These are phyloP conservation scores for Puffinus mauretanicus DNA, from an alignment of 2,113 vertebrate genomes.

Conservation along the genomic window DNA sequence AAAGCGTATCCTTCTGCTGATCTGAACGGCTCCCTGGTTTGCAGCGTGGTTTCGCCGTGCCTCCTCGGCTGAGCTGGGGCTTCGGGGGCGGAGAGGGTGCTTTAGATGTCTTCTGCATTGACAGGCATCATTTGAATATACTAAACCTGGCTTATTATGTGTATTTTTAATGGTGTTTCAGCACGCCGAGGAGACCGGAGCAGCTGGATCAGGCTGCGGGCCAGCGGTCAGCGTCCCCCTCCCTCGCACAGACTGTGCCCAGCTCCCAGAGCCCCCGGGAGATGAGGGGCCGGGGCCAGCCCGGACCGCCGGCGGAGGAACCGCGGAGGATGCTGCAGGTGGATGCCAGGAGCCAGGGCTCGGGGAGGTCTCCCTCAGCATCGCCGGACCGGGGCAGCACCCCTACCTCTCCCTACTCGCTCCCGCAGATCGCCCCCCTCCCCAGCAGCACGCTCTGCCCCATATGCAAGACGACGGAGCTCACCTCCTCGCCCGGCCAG, in stretches of 20 bases:
- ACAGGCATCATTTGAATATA: not conserved
- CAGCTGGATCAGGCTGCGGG: constrained; percentile 66
- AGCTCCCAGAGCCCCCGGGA: constrained; percentile 69
- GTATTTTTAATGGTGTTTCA: constrained; percentile 70
- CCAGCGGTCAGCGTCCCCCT: constrained; percentile 69
- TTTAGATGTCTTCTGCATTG: not conserved
- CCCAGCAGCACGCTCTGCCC: constrained; percentile 98
- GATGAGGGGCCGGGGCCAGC: constrained; percentile 68
- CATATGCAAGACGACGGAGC: constrained; percentile 96
- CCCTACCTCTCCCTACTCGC: constrained; percentile 93
- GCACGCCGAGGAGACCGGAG: constrained; percentile 71
- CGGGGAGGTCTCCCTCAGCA: constrained; percentile 77
- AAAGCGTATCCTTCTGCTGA: not conserved
- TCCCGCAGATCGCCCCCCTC: constrained; percentile 96
- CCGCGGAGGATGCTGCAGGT: constrained; percentile 75
- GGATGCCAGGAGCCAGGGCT: constrained; percentile 73
- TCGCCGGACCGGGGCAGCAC: constrained; percentile 90
- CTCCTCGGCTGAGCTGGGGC: not conserved
- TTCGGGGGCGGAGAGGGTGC: not conserved
- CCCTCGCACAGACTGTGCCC: constrained; percentile 50
- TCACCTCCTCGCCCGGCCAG: constrained; percentile 86
- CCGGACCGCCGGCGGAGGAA: constrained; percentile 46
- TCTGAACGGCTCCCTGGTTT: not conserved
- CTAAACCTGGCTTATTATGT: not conserved
- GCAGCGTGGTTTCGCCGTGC: not conserved